A percentile compares a stretch with the other conserved stretches of the same genome.
Conservation (phyloP, 2,797 vertebrate species). For the Schizopygopsis malacanthus region DNA sequence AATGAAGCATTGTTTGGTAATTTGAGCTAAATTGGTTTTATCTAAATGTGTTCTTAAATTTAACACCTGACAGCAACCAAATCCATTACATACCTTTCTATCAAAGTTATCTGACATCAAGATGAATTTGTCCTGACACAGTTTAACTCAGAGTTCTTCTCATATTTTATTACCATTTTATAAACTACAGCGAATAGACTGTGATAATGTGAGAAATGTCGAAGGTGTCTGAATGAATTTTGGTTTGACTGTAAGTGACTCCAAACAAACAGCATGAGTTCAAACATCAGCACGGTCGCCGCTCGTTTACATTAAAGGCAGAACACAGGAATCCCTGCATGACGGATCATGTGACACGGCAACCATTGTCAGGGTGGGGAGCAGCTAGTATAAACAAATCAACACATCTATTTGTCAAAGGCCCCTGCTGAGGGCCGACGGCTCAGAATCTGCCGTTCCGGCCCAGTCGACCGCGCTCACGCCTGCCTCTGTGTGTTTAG, state of each 20-base stretch:
- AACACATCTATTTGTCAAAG: conserved; percentile 80
- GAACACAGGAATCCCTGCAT: conserved; percentile 12
- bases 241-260: too few relatives aligned
- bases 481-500: conserved; percentile 80
- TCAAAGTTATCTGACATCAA: too few relatives aligned
- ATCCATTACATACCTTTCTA: too few relatives aligned
- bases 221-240: too few relatives aligned
- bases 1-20: too few relatives aligned
- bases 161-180: neutral
- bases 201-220: too few relatives aligned
- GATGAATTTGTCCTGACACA: too few relatives aligned
- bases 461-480: conserved; percentile 81
- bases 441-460: conserved; percentile 75
- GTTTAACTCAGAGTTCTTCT: too few relatives aligned
- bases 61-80: fast-evolving
- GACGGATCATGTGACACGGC: conserved; percentile 54
- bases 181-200: neutral
- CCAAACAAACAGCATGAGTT: neutral
- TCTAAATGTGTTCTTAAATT: too few relatives aligned
- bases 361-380: conserved; percentile 35
- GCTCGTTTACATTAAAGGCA: conserved; percentile 44
- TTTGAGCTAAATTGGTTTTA: too few relatives aligned
- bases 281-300: neutral
- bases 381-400: conserved; percentile 78
- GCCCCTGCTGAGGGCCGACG: conserved; percentile 73